Base-by-base conservation (phyloP, 2,113 vertebrate species). In the Anser brachyrhynchus region DNA sequence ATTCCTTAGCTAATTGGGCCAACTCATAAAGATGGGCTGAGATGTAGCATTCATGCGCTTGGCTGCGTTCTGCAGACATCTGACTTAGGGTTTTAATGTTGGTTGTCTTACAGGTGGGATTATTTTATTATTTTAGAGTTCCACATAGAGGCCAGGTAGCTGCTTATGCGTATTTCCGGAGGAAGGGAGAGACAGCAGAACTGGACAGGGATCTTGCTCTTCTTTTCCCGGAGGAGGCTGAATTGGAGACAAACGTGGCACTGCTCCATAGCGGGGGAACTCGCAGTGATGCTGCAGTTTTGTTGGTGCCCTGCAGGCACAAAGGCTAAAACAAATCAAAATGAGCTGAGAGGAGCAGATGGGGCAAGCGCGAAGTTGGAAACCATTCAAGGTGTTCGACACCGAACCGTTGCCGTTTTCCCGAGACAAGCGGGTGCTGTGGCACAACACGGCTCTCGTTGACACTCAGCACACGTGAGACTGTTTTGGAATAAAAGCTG, bases 321-420 rank as follows among this genome's bases (percentile, higher is more conserved):
- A 90, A 83, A 94, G 96, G 89, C 94, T 93, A 41, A 94, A 97
- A 72, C 78, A 94, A 96, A 96, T 97, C 92, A 87, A 39, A 95
- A 87, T 31, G 92, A 94, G 89, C 79, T 39, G 95, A 92, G 89
- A 86, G 91, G 81, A 96, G 93, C 97, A 97, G 96, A 97, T 96
- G 96, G 96, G 96, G 89, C 92, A 86, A 95, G 92, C 84, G 95
- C 87, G 88, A 95, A 91, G 87, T 93, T 92, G 93, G 97, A 97
- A 97, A 96, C 95, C 83, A 90, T 96, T 97, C 95, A 93, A 75
- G 90, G 74, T 89, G 91, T 95, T 97, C 95, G 91, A 87, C 82
- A 77, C 90, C 0, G 44, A 96, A 76, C 1, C 11, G 90, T 96
- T 93, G 93, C 82, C 87, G 59, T 95, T 94, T 95, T 73, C 67